Conservation (phyloP, 1,140 invertebrate species). For the Oncopeltus fasciatus region DNA sequence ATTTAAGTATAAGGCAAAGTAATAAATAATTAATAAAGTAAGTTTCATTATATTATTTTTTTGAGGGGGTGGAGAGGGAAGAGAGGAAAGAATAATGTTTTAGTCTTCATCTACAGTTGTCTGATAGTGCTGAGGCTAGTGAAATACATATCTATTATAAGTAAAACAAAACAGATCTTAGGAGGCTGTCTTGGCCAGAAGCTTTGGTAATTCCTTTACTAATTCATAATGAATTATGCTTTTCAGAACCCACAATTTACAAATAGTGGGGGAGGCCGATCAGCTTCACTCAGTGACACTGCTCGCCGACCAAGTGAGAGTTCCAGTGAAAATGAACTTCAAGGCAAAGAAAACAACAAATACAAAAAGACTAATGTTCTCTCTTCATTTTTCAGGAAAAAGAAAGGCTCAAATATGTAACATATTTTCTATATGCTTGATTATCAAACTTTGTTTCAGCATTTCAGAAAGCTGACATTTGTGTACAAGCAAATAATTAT, state of each 20-base stretch:
- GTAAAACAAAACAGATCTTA: no score
- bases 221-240: not conserved
- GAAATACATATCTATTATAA: not conserved
- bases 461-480: not conserved
- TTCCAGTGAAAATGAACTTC: slow-evolving; percentile 27
- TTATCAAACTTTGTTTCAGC: not conserved
- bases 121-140: not conserved
- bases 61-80: no score
- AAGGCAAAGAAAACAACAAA: slow-evolving; percentile 20
- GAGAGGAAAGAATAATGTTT: no score
- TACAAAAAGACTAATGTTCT: slow-evolving; percentile 25
- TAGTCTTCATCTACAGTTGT: not conserved
- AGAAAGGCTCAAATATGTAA: slow-evolving; percentile 23
- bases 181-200: no score
- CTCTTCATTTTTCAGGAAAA: slow-evolving; percentile 25
- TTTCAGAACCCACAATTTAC: no score
- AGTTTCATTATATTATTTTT: no score
- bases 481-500: not conserved
- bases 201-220: not conserved
- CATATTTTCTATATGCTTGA: not conserved
- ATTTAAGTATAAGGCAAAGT: no score
- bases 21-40: no score
- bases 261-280: not conserved
- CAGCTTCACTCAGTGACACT: not conserved
- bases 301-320: slow-evolving; percentile 25